Evolutionary conservation across 2,888 invertebrate genomes (phyloP).

Genomic region (Venustoraphidia nigricollis): DNA sequence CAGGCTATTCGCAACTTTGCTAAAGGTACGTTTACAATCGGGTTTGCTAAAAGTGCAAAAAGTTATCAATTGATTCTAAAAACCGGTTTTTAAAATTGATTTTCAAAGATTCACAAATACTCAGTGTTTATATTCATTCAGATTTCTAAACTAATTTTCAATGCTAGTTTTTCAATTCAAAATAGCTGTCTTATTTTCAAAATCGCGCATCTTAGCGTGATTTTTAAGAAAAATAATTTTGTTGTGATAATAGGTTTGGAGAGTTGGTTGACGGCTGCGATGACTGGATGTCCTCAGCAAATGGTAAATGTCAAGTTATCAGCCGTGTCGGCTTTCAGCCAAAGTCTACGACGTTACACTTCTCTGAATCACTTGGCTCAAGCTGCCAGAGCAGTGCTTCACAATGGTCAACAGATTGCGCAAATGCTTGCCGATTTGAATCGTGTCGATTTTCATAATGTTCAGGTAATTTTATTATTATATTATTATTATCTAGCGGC

Average conservation of each 20-base stretch:
- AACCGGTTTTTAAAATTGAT: too few relatives aligned
- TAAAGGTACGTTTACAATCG: conserved; percentile 35
- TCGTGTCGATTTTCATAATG: conserved; percentile 95
- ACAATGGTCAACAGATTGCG: conserved; percentile 85
- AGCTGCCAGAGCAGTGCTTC: conserved; percentile 87
- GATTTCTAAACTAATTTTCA: not conserved
- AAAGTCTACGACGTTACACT: conserved; percentile 88
- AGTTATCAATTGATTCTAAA: too few relatives aligned
- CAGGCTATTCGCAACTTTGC: conserved; percentile 87
- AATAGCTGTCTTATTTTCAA: not conserved
- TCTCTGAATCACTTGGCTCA: conserved; percentile 90
- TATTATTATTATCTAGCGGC: not conserved
- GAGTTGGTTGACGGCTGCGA: conserved; percentile 68
- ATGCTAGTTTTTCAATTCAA: not conserved
- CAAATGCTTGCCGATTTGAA: conserved; percentile 95
- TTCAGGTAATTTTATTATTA: conserved; percentile 45
- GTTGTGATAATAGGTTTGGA: conserved; percentile 47
- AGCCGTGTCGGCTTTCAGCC: conserved; percentile 83
- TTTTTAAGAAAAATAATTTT: too few relatives aligned
- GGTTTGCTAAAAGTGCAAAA: not conserved
- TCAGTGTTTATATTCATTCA: too few relatives aligned
- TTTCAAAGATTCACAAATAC: too few relatives aligned
- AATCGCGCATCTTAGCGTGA: too few relatives aligned
- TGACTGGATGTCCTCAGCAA: conserved; percentile 65
- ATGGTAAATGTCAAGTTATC: conserved; percentile 71